Percentiles rank a stretch among this genome's conserved stretches.
phyloP scores from a whole-genome alignment of 1,140 invertebrate genomes.

The Zophobas atratus region DNA sequence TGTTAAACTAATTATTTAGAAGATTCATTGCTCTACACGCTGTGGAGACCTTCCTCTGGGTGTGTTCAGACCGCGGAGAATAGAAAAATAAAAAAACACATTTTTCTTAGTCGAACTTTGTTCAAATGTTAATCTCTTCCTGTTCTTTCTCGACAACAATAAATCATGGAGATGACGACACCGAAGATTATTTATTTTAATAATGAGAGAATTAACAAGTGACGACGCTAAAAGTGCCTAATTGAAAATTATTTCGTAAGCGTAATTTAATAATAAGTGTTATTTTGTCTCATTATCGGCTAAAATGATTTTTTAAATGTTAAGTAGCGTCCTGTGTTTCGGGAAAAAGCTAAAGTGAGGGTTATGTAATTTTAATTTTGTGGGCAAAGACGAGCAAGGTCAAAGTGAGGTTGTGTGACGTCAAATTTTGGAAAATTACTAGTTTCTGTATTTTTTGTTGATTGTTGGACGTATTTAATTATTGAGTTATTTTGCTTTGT shows the following conservation, averaged over 20 bases:
- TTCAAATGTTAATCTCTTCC: no score
- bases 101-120: not conserved
- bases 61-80: not conserved
- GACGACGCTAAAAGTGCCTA: not conserved
- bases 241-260: not conserved
- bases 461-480: no score
- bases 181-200: no score
- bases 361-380: constrained; percentile 7
- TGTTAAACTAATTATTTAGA: constrained; percentile 35
- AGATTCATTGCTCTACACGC: constrained; percentile 4
- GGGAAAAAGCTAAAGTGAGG: not conserved
- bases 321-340: constrained; percentile 9
- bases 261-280: not conserved
- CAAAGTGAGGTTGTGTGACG: not conserved
- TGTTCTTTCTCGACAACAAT: no score
- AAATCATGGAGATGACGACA: no score
- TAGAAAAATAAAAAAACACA: not conserved
- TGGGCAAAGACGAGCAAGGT: not conserved
- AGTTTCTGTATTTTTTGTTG: no score
- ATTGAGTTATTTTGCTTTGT: no score
- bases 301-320: constrained; percentile 3
- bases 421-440: not conserved
- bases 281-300: not conserved
- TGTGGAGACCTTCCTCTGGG: not conserved
- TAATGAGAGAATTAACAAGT: not conserved